phyloP scores from a whole-genome alignment of 2,888 invertebrate species.

The Ptilodon capucinus region DNA sequence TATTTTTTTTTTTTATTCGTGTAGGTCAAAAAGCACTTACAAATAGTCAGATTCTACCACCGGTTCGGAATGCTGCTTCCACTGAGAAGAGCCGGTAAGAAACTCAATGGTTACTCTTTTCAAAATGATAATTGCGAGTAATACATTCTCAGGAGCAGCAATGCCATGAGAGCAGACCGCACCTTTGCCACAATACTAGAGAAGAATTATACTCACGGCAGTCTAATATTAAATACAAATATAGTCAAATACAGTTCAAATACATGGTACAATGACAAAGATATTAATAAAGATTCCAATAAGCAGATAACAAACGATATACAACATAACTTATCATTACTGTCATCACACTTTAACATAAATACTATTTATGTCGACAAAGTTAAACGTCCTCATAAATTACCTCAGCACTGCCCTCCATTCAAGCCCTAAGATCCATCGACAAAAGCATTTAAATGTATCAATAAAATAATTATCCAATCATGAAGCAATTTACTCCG shows the following conservation, averaged over 20 bases:
- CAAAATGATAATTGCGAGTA: too few species aligned
- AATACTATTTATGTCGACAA: constrained; percentile 1
- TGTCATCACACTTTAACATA: background rate
- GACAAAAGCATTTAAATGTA: constrained; percentile 69
- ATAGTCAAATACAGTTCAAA: background rate
- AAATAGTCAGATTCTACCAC: too few species aligned
- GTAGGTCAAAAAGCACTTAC: too few species aligned
- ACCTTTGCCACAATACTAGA: too few species aligned
- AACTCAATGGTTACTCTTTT: too few species aligned
- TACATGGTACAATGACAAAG: background rate
- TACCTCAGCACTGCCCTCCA: constrained; percentile 41
- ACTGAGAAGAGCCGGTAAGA: too few species aligned
- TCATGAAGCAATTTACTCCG: constrained; percentile 76
- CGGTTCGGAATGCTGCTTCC: too few species aligned
- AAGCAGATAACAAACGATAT: background rate
- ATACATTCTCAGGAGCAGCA: too few species aligned
- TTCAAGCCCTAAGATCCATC: constrained; percentile 46
- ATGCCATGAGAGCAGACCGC: too few species aligned
- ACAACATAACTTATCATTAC: background rate
- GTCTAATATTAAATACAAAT: too few species aligned
- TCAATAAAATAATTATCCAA: constrained; percentile 82
- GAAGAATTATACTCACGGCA: too few species aligned
- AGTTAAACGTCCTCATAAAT: constrained; percentile 38
- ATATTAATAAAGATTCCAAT: background rate
- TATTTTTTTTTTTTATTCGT: too few species aligned